Evolutionary conservation across 2,113 vertebrate genomes (phyloP), one percentile per base, ranked within the genome.

Genomic region (Casuarius casuarius): DNA sequence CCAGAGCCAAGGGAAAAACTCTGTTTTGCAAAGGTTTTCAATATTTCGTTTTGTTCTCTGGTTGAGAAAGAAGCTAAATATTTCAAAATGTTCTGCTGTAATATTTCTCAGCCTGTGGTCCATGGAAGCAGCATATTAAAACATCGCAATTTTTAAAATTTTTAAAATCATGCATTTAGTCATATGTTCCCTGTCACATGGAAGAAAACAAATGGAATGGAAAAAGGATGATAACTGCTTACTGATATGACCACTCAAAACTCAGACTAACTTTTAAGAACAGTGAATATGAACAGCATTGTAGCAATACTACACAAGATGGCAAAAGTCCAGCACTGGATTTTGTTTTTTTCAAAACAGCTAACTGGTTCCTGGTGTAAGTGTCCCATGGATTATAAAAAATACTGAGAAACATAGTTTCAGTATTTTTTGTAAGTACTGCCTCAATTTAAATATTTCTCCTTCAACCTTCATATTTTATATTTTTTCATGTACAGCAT

Each of bases 181-280:
- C 46, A 33, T 71, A 51, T 78, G 56, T 63, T 90, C 9, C 1
- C 38, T 4, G 0, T 84, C 42, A 68, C 1, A 2, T 33, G 19
- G 61, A 78, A 78, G 19, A 28, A 81, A 94, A 94, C 7, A 94
- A 92, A 81, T 49, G 7, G 17, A 90, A 85, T 29, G 5, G 46
- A 42, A 74, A 56, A 76, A 73, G 6, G 12, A 33, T 46, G 7
- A 38, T n/a, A 84, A 63, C 23, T 68, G 9, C 14, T 61, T 48
- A 51, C 42, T 68, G 8, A 22, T 84, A 29, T 48, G n/a, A 72
- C 63, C 9, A 70, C 22, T 2, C 6, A 71, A 89, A 79, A 42
- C 21, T 59, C 26, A 7, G 5, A 4, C 8, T 56, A 29, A 28
- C 26, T 70, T 89, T 85, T 52, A 76, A 76, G 10, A 79, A 85